A percentile compares a stretch with the other conserved stretches of the same genome.
These are phyloP conservation scores for Procambarus virginalis DNA, from an alignment of 1,140 invertebrate genomes.

Conservation along the genomic window DNA sequence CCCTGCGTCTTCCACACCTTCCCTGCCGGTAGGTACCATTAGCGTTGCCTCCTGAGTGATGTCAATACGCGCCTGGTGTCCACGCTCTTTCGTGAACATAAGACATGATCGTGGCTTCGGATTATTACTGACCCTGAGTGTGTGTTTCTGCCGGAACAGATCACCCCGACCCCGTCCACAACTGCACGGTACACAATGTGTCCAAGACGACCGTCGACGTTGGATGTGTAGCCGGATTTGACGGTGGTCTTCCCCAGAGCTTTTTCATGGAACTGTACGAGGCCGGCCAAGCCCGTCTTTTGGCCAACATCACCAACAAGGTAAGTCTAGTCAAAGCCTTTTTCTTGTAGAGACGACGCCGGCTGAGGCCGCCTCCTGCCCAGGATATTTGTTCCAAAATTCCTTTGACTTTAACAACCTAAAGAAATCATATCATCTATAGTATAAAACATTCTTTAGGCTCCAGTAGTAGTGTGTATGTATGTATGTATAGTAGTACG, in stretches of 20 bases:
- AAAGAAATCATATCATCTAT: too few relatives aligned
- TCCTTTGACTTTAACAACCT: too few relatives aligned
- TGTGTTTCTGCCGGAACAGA: slow-evolving; percentile 71
- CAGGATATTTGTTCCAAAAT: too few relatives aligned
- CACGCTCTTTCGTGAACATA: too few relatives aligned
- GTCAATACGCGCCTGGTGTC: too few relatives aligned
- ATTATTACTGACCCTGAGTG: too few relatives aligned
- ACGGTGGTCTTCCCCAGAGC: slow-evolving; percentile 87
- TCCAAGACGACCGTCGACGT: slow-evolving; percentile 80
- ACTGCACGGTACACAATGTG: slow-evolving; percentile 88
- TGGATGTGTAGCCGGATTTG: slow-evolving; percentile 84
- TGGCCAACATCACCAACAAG: slow-evolving; percentile 73
- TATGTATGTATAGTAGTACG: too few relatives aligned
- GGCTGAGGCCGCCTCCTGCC: too few relatives aligned
- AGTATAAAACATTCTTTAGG: too few relatives aligned
- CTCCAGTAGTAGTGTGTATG: too few relatives aligned
- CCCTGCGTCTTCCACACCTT: slow-evolving; percentile 14
- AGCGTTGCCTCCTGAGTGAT: not conserved
- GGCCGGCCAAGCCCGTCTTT: slow-evolving; percentile 75
- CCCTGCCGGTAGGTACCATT: not conserved
- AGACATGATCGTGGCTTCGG: too few relatives aligned
- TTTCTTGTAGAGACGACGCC: too few relatives aligned
- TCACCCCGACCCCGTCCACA: slow-evolving; percentile 89
- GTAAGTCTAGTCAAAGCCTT: slow-evolving; percentile 74
- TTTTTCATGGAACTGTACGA: slow-evolving; percentile 88